Percentiles rank a stretch among this genome's conserved stretches.
phyloP scores from a whole-genome alignment of 2,113 vertebrate genomes.

The Erpornis zantholeuca region DNA sequence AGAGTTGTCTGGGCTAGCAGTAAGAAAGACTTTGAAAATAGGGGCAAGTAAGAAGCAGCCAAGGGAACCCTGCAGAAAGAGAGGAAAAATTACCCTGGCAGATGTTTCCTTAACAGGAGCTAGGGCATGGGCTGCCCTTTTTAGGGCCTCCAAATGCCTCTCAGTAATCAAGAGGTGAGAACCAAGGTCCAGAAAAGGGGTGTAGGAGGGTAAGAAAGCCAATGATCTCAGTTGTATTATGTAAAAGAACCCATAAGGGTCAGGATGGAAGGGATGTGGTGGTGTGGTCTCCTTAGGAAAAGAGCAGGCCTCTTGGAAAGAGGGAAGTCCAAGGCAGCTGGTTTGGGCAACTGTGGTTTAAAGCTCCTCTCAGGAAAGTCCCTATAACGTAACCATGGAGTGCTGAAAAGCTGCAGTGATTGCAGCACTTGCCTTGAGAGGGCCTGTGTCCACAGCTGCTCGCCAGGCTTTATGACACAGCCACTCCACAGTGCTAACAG shows the following conservation, averaged over 20 bases:
- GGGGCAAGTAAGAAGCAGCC: not conserved
- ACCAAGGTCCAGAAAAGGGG: not conserved
- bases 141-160: not conserved
- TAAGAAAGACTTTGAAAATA: not conserved
- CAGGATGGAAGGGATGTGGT: not conserved
- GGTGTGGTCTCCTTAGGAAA: not conserved
- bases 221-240: not conserved
- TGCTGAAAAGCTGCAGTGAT: not conserved
- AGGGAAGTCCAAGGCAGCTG: not conserved
- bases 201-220: not conserved
- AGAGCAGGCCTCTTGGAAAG: not conserved
- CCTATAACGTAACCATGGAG: rapidly evolving
- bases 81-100: not conserved
- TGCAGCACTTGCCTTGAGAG: not conserved
- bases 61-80: not conserved
- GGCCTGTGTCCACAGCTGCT: not conserved
- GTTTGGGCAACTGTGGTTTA: not conserved
- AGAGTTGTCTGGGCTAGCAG: not conserved
- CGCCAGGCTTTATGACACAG: not conserved
- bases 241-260: not conserved
- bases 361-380: not conserved
- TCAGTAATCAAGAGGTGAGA: not conserved
- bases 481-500: not conserved
- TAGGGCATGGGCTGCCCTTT: not conserved
- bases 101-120: not conserved